Base-by-base conservation (phyloP, 2,113 vertebrate genomes). In the Sturnira hondurensis region DNA sequence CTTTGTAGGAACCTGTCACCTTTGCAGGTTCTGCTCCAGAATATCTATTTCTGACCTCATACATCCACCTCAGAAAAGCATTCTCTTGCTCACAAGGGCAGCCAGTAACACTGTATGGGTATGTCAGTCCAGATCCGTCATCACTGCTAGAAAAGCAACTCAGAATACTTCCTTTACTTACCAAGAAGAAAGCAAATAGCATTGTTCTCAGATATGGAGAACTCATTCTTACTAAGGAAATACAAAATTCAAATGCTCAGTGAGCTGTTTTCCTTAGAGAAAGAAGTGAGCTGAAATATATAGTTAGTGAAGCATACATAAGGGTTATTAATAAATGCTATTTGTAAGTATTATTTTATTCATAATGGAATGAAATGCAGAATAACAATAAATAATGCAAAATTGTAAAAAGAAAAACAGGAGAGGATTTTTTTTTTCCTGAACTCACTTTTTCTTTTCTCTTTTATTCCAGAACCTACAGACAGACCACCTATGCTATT, bases 401-500 rank as follows among this genome's bases (percentile, higher is more conserved):
- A 63, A 33, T 41, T 86, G 4, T 5, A 7, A 16, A 22, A 56
- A 22, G 1, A 83, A 0, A 3, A 12, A 12, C 28, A 24, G 15
- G 63, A 2, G 50, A 5, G 15, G 36, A 4, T 11, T 5, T 4
- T 78, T 50, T 47, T 96, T 96, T 90, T 43, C 28, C 28, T 89
- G 47, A 85, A 90, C 19, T 76, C 22, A 52, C 54, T 95, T 97
- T 33, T 71, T 24, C 87, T 54, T 38, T 1, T 81, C 33, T 97
- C 71, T 97, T 97, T 80, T 86, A 71, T 98, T 98, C 80, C 92
- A 99, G 99, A 99, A 94, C 98, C 99, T 61, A 98, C 98, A 86
- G 99, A 99, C 63, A 98, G 97, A 89, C 98, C 98, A 86, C 99
- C 99, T n/a, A 96, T 99, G 96, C 98, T 99, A 13, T 97, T 99